Percentiles rank a stretch among this genome's conserved stretches.
These are phyloP conservation scores for Megalopta genalis DNA, from an alignment of 1,140 invertebrate species.

Conservation along the genomic window DNA sequence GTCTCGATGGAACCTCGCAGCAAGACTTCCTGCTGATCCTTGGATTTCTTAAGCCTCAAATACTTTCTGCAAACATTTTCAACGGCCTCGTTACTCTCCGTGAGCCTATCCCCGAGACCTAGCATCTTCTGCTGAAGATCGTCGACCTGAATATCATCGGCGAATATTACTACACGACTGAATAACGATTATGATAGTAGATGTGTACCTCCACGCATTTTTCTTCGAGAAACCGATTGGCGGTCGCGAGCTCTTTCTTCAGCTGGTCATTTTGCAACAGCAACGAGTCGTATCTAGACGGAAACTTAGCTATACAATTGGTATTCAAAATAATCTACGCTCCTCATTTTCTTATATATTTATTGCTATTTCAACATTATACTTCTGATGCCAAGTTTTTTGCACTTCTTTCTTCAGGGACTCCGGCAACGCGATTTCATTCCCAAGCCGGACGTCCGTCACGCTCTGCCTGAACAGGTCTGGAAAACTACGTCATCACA, in stretches of 20 bases:
- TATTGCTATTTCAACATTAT: neutral
- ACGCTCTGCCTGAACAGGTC: constrained; percentile 69
- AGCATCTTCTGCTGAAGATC: constrained; percentile 54
- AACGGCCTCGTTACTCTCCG: constrained; percentile 41
- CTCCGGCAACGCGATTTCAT: constrained; percentile 49
- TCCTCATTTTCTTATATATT: neutral
- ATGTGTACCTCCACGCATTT: constrained; percentile 54
- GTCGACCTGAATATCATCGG: constrained; percentile 45
- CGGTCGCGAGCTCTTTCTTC: constrained; percentile 41
- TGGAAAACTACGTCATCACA: constrained; percentile 22
- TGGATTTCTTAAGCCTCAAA: constrained; percentile 53
- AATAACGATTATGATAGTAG: neutral
- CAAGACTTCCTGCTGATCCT: constrained; percentile 53
- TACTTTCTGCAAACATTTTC: constrained; percentile 60
- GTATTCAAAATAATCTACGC: too few relatives aligned
- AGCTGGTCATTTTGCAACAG: constrained; percentile 58
- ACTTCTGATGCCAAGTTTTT: constrained; percentile 67
- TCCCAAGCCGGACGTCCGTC: constrained; percentile 51
- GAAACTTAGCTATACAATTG: neutral
- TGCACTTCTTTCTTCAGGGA: constrained; percentile 59
- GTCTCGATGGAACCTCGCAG: constrained; percentile 49
- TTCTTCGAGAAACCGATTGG: constrained; percentile 44
- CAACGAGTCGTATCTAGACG: constrained; percentile 64
- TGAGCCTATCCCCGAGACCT: constrained; percentile 47
- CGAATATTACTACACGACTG: neutral